Evolutionary conservation across 2,113 vertebrate species (phyloP).

Genomic region (Myiopsitta monachus): DNA sequence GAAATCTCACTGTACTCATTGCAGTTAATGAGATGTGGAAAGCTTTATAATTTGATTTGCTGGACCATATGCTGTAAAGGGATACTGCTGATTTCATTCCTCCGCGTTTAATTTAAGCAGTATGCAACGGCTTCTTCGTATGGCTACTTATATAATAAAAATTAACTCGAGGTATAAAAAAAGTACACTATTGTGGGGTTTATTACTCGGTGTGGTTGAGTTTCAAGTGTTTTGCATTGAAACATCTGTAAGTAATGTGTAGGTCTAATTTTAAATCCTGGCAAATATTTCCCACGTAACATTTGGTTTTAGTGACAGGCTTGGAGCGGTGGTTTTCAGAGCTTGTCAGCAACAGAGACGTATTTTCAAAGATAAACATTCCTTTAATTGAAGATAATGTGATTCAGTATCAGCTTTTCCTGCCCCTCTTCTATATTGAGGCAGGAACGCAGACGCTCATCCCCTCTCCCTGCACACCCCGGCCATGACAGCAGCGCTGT

Average conservation of each 20-base stretch:
- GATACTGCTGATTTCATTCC: slow-evolving; percentile 86
- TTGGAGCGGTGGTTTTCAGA: slow-evolving; percentile 68
- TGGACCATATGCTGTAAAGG: slow-evolving; percentile 83
- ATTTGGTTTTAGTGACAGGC: slow-evolving; percentile 80
- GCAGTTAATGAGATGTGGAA: slow-evolving; percentile 88
- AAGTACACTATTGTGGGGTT: slow-evolving; percentile 85
- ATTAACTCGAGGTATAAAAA: slow-evolving; percentile 86
- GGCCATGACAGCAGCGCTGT: not conserved
- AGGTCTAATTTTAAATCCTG: slow-evolving; percentile 85
- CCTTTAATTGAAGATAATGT: slow-evolving; percentile 67
- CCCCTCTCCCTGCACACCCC: not conserved
- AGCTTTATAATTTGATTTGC: slow-evolving; percentile 87
- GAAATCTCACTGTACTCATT: slow-evolving; percentile 83
- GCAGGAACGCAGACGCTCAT: not conserved
- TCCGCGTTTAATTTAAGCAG: slow-evolving; percentile 85
- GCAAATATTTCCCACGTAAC: slow-evolving; percentile 85
- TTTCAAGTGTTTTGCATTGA: slow-evolving; percentile 81
- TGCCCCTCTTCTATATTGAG: not conserved
- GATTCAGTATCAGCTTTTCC: slow-evolving; percentile 57
- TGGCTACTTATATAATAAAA: slow-evolving; percentile 90
- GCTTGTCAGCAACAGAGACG: slow-evolving; percentile 69
- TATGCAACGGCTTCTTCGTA: slow-evolving; percentile 85
- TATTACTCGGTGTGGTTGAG: slow-evolving; percentile 91
- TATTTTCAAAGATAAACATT: slow-evolving; percentile 65
- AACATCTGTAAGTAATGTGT: slow-evolving; percentile 95